Evolutionary conservation across 2,113 vertebrate species (phyloP).

Genomic region (mouse (Mus musculus)): DNA sequence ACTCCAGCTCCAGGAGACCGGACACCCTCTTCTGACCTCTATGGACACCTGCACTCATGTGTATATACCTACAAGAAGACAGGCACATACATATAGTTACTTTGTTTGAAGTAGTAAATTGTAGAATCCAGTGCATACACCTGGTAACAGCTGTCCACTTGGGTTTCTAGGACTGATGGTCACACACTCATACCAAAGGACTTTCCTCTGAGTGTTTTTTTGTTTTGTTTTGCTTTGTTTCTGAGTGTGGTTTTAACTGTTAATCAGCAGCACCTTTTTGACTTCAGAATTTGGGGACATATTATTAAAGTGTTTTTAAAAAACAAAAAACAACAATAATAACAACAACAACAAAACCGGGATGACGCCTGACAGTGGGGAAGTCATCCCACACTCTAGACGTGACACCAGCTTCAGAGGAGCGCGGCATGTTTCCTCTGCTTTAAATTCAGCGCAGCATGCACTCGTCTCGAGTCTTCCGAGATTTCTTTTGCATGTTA

Average conservation of each 20-base stretch:
- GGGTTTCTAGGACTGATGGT: not conserved
- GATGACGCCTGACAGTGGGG: not conserved
- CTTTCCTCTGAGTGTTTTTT: not conserved
- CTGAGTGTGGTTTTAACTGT: not conserved
- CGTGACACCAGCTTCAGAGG: not conserved
- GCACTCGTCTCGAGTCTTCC: not conserved
- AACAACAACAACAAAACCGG: slow-evolving; percentile 17
- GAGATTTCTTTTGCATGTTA: not conserved
- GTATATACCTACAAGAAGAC: not conserved
- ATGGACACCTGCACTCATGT: not conserved
- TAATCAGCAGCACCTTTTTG: not conserved
- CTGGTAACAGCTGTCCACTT: too few species aligned
- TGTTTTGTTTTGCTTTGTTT: not conserved
- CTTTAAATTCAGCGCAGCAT: not conserved
- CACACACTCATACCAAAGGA: not conserved
- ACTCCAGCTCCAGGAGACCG: not conserved
- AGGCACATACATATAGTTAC: not conserved
- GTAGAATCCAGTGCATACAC: not conserved
- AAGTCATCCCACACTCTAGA: not conserved
- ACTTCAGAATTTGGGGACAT: slow-evolving; percentile 7
- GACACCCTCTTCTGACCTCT: not conserved
- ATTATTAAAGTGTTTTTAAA: not conserved
- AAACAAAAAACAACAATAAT: too few species aligned
- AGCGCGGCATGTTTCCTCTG: not conserved
- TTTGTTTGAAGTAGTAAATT: not conserved